Base-by-base conservation (phyloP, 1,140 invertebrate genomes). In the Plectrocnemia conspersa region DNA sequence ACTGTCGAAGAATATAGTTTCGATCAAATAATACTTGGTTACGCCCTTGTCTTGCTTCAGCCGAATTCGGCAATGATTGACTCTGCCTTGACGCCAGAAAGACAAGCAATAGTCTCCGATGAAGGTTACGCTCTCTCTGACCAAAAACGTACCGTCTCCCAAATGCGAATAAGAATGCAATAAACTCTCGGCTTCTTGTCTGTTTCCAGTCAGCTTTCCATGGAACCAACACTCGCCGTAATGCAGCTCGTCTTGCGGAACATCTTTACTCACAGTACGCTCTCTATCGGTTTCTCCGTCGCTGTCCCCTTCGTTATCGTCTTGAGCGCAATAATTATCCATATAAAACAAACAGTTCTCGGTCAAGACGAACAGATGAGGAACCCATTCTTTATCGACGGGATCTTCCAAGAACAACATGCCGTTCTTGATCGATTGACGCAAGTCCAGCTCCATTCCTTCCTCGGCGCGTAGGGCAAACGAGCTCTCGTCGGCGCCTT, bases 171-270 rank as follows among this genome's bases (percentile, higher is more conserved):
- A 91, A 9, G 81, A 75, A 54, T 82, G 77, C 1, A 97, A 70
- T n/a, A 89, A 68, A 22, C 84, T 81, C 67, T 89, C 86, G 9
- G 89, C 89, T 64, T 88, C 82, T 42, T 78, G 78, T 38, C 87
- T 62, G 23, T 85, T 64, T 70, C 78, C 88, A 40, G 84, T 79
- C 15, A 97, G 67, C 68, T 88, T 86, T 0, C 91, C 90, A 69
- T 97, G 94, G 66, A 96, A 98, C 94, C 95, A 98, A 67, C 89
- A 88, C 73, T 97, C 94, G 56, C 86, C 85, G 68, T 91, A 95
- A 75, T 98, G 94, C 41, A 97, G 71, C 67, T 97, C 93, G 68
- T 96, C 85, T 61, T 84, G 84, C 6, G 80, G 78, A 2, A 82
- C 73, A 23, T 59, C 64, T 11, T 42, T 33, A 13, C 44, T 54